Percentiles rank a stretch among this genome's conserved stretches.
Conservation (phyloP, 2,797 vertebrate genomes). For the Phataginus tetradactyla region DNA sequence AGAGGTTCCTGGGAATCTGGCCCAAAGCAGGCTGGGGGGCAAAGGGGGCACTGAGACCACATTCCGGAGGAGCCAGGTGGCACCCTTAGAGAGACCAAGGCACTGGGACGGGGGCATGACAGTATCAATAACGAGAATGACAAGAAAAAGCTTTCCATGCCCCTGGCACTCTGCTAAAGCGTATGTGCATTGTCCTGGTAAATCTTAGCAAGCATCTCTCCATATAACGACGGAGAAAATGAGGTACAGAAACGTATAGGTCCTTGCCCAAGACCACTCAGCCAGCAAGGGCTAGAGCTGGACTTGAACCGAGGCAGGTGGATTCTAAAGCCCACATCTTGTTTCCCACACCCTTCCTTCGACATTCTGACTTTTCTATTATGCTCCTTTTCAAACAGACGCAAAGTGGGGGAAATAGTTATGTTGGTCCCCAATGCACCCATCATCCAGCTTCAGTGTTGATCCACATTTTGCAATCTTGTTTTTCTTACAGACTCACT, state of each 20-base stretch:
- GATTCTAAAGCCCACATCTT: neutral
- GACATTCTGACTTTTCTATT: neutral
- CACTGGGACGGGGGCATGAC: too few relatives aligned
- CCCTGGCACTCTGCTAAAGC: neutral
- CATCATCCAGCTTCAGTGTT: neutral
- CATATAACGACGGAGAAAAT: neutral
- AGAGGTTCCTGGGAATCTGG: neutral
- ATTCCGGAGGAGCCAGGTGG: neutral
- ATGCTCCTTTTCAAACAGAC: neutral
- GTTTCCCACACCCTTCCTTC: neutral
- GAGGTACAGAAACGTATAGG: neutral
- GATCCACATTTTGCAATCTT: neutral
- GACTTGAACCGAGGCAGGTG: neutral
- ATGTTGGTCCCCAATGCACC: neutral
- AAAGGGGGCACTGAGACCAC: neutral
- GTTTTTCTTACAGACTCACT: neutral
- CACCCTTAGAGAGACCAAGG: neutral
- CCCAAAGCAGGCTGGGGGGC: fast-evolving
- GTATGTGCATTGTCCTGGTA: neutral
- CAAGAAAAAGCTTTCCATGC: neutral
- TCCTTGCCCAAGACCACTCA: neutral
- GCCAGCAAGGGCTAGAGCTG: neutral
- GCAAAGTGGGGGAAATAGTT: neutral
- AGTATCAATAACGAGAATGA: neutral
- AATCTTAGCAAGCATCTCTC: neutral